These are phyloP conservation scores for Neosalanx taihuensis DNA, from an alignment of 2,797 vertebrate species.

Conservation along the genomic window DNA sequence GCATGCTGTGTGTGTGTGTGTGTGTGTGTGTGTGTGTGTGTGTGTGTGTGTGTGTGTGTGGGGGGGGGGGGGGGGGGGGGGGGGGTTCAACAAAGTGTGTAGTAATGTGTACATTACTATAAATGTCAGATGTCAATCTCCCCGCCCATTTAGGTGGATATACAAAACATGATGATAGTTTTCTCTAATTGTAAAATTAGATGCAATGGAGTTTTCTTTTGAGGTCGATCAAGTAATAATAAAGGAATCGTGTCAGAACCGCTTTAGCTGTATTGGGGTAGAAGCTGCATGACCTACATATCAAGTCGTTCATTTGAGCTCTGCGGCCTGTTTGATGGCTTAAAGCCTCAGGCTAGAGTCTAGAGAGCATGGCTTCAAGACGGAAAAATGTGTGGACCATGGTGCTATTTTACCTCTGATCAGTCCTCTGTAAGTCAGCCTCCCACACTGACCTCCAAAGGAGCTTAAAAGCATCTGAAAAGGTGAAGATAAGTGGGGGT, in stretches of 20 bases:
- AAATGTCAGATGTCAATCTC: too few relatives aligned
- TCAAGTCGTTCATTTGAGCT: constrained; percentile 21
- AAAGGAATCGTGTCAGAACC: constrained; percentile 4
- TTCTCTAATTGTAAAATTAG: background rate
- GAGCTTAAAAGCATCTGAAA: background rate
- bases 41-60: too few relatives aligned
- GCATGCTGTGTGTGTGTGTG: background rate
- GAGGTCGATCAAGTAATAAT: constrained; percentile 19
- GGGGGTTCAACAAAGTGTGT: background rate
- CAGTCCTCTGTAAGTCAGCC: too few relatives aligned
- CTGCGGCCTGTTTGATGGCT: constrained; percentile 14
- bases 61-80: too few relatives aligned
- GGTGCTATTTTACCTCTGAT: background rate
- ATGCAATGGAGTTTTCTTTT: constrained; percentile 1
- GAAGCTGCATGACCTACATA: constrained; percentile 60
- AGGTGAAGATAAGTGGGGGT: background rate
- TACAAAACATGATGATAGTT: background rate
- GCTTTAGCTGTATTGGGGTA: constrained; percentile 35
- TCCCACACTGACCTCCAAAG: background rate
- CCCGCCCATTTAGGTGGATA: too few relatives aligned
- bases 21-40: too few relatives aligned
- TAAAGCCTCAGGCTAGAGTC: background rate
- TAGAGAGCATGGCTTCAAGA: constrained; percentile 1
- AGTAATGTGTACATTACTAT: too few relatives aligned
- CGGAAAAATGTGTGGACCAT: constrained; percentile 1